Evolutionary conservation across 1,140 invertebrate species (phyloP), one percentile per base, ranked within the genome.

Genomic region (Hylaeus volcanicus): DNA sequence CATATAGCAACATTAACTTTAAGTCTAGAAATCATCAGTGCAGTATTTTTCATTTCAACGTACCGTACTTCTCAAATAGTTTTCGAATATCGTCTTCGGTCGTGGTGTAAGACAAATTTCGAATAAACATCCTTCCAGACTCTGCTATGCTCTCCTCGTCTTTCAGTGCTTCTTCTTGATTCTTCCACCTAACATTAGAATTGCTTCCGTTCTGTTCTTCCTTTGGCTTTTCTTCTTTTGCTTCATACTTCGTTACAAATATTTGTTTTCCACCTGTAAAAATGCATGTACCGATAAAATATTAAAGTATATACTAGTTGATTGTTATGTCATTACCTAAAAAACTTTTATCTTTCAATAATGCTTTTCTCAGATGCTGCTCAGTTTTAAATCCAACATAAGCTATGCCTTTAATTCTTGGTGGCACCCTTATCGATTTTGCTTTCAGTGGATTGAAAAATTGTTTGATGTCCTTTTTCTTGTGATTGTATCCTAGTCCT

Each of bases 61-160:
- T 80, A 97, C 98, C 98, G 95, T 95, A 99, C 93, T 97, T 96
- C 91, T 96, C 95, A 94, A 99, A 99, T 0, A 98, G 84, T 83
- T 95, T 92, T 88, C 96, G 96, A 14, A 99, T 89, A 88, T 99
- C 97, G 82, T 97, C 96, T 94, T 99, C 98, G 1, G 96, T 98
- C 5, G 96, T 95, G 1, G 96, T 95, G 91, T 99, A 99, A 0
- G 98, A 93, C 26, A 99, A 93, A 94, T 99, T 99, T 83, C 99
- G 94, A 12, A 99, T 94, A 95, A 98, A 99, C 84, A 99, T 97
- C 84, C 97, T 95, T 3, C 99, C 99, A 87, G 98, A 98, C 92
- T 98, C 97, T 2, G 95, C 97, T 76, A 98, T 96, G 79, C 94
- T 95, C 92, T 98, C 98, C 92, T 97, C 96, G 87, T 96, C 95